Evolutionary conservation across 2,113 vertebrate genomes (phyloP).

Genomic region (Centrocercus urophasianus): DNA sequence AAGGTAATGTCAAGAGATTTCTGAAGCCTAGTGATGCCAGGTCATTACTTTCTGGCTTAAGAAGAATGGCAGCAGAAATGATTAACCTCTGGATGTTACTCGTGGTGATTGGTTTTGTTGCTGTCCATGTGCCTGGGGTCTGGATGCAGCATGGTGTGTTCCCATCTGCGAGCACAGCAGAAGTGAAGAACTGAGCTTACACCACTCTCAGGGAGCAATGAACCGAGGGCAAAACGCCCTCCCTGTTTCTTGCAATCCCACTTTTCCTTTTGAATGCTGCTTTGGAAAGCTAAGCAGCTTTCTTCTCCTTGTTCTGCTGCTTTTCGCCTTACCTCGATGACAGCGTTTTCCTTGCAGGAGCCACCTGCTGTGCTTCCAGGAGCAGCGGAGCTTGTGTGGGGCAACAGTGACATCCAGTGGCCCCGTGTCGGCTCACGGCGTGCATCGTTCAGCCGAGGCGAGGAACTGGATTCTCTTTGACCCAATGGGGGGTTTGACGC

Average conservation of each 20-base stretch:
- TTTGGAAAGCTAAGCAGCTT: not conserved
- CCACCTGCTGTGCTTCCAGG: not conserved
- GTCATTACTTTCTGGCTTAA: not conserved
- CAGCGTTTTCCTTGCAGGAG: not conserved
- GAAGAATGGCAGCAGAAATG: not conserved
- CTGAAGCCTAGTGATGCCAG: not conserved
- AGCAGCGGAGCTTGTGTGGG: not conserved
- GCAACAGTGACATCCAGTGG: slow-evolving; percentile 61
- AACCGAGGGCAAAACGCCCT: not conserved
- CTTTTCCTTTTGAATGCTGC: not conserved
- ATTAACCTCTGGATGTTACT: not conserved
- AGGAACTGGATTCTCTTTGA: not conserved
- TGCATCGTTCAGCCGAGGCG: not conserved
- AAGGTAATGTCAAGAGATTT: not conserved
- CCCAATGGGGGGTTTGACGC: not conserved
- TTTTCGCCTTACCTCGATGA: not conserved
- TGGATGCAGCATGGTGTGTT: too few species aligned
- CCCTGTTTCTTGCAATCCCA: not conserved
- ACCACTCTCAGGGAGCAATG: not conserved
- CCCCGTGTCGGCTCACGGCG: not conserved
- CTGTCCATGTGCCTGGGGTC: not conserved
- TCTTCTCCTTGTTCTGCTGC: not conserved
- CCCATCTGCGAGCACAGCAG: too few species aligned
- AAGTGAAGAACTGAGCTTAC: not conserved
- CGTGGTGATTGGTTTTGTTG: not conserved